phyloP scores from a whole-genome alignment of 23 tunicate species.

The Trididemnum clinides region DNA sequence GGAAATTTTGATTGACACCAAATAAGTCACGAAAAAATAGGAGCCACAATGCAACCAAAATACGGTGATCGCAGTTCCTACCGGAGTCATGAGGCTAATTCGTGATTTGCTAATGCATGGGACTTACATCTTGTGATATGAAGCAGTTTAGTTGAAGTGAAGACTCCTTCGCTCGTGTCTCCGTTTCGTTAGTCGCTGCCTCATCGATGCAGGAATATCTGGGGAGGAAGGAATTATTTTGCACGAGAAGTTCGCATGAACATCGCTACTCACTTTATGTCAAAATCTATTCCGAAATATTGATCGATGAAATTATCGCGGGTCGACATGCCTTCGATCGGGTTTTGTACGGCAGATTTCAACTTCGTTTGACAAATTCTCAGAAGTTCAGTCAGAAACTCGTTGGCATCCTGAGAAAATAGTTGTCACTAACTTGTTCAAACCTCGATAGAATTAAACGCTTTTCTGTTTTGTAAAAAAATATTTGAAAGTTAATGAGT shows the following conservation, averaged over 20 bases:
- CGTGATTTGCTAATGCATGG: too few species aligned
- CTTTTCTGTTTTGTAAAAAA: too few species aligned
- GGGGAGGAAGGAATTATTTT: background rate
- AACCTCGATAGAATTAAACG: too few species aligned
- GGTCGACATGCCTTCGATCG: background rate
- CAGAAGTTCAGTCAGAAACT: slow-evolving; percentile 80
- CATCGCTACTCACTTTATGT: slow-evolving; percentile 43
- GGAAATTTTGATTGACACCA: too few species aligned
- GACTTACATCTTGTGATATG: slow-evolving; percentile 76
- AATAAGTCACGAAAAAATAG: too few species aligned
- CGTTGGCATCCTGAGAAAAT: slow-evolving; percentile 89
- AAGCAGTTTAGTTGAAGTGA: slow-evolving; percentile 91
- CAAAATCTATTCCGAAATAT: slow-evolving; percentile 83
- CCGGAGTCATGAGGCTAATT: too few species aligned
- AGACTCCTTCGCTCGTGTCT: slow-evolving; percentile 43
- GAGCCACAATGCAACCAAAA: too few species aligned
- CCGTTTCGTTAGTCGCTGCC: slow-evolving; percentile 78
- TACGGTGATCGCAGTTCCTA: too few species aligned
- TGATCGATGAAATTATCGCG: slow-evolving; percentile 72
- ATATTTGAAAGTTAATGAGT: too few species aligned
- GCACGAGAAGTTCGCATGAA: too few species aligned
- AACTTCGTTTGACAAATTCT: slow-evolving; percentile 84
- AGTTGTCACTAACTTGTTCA: too few species aligned
- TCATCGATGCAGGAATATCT: slow-evolving; percentile 85
- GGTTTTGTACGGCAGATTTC: background rate